Percentiles rank a stretch among this genome's conserved stretches.
Conservation (phyloP, 2,113 vertebrate species). For the Chunga burmeisteri region DNA sequence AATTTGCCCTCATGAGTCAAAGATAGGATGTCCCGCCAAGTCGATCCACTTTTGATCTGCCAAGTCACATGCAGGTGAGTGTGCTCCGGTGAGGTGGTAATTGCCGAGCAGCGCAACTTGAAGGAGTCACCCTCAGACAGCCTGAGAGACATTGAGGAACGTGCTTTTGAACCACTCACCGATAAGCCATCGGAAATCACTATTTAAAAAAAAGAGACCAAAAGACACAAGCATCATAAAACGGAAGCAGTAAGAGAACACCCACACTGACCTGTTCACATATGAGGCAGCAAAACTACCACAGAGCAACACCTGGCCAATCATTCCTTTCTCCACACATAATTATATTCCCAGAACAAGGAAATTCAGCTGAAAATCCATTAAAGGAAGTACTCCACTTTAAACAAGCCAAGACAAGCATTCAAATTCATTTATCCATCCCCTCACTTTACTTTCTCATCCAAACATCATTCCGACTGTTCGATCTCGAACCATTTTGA, state of each 20-base stretch:
- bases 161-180: slow-evolving; percentile 65
- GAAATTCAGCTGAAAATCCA: slow-evolving; percentile 4
- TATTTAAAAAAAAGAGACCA: background rate
- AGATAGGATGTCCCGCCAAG: slow-evolving; percentile 71
- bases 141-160: slow-evolving; percentile 1
- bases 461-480: background rate
- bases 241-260: background rate
- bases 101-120: slow-evolving; percentile 81
- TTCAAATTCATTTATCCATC: background rate
- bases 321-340: background rate
- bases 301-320: background rate
- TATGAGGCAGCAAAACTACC: background rate
- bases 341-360: background rate
- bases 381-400: background rate
- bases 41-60: slow-evolving; percentile 72
- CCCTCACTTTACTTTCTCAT: background rate
- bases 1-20: slow-evolving; percentile 84
- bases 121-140: slow-evolving; percentile 84
- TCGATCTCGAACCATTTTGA: background rate
- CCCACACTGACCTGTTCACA: background rate
- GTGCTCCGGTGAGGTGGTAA: slow-evolving; percentile 71
- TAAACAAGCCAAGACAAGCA: background rate
- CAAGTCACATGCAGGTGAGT: slow-evolving; percentile 89
- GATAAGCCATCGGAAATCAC: slow-evolving; percentile 86
- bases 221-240: background rate